Evolutionary conservation across 2,797 vertebrate genomes (phyloP), one percentile per base, ranked within the genome.

Genomic region (Myoxocephalus aenaeus): DNA sequence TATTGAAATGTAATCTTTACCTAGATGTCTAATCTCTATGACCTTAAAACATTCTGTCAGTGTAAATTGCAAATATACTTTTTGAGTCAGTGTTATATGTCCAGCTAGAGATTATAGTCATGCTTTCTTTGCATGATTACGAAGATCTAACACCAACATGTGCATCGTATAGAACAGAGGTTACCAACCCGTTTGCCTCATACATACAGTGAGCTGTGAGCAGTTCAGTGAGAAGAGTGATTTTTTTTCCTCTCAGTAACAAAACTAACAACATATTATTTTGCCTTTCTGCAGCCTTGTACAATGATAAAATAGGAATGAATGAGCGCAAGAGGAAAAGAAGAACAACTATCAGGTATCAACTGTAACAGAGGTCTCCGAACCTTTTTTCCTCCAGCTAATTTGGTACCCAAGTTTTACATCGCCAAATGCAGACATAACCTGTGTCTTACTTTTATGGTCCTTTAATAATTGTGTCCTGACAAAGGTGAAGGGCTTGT

Each of bases 281-380:
- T 53, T n/a, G 13, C 25, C 59, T 61, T 70, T 25, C 72, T 53
- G 58, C 91, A 99, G 98, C 98, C 81, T 93, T 99, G 83, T 99
- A 98, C 93, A 99, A 93, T 82, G 98, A 99, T 90, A 99, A 98
- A 90, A 96, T 96, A 71, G 98, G 98, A 73, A 95, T 97, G 81
- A 99, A 99, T 63, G 98, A 99, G 85, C 92, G 98, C 56, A 99
- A 99, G 87, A 96, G 98, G 85, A 99, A 99, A 84, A 94, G 98
- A 74, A 96, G 98, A 94, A 99, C 98, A 67, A 99, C 98, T 11
- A 99, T 99, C 92, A 99, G 98, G 98, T 99, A 94, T 90, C 18
- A 71, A n/a, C 6, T 10, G 2, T 14, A 54, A 27, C 51, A 53
- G 51, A 22, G 50, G 50, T 53, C 50, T 22, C 22, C 5, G 51